These are phyloP conservation scores for Camponotus floridanus DNA, from an alignment of 1,140 invertebrate genomes.

Conservation along the genomic window DNA sequence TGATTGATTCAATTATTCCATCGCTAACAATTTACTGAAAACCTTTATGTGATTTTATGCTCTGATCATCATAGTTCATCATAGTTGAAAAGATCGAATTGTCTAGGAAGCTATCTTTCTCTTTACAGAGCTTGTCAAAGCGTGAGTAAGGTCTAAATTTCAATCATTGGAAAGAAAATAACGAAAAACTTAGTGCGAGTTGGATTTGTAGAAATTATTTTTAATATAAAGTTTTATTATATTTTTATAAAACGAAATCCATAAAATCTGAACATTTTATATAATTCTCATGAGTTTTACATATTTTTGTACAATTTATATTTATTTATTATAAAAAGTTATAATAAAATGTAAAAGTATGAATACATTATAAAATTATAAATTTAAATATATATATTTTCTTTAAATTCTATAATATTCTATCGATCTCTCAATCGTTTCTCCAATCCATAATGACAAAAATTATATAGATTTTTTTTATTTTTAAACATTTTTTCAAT, in stretches of 20 bases:
- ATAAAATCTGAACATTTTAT: not conserved
- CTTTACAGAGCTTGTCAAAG: not conserved
- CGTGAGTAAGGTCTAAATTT: not conserved
- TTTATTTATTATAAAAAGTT: not conserved
- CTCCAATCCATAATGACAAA: not conserved
- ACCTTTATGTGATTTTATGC: constrained; percentile 23
- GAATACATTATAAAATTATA: constrained; percentile 1
- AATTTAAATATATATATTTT: not conserved
- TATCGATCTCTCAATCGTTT: too few relatives aligned
- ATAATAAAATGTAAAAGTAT: not conserved
- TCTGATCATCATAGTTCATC: not conserved
- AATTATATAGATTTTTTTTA: not conserved
- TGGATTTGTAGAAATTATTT: not conserved
- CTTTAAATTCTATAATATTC: too few relatives aligned
- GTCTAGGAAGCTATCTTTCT: not conserved
- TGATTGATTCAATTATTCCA: constrained; percentile 61
- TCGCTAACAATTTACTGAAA: constrained; percentile 16
- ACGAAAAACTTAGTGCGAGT: not conserved
- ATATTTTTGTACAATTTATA: not conserved
- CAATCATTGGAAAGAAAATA: not conserved
- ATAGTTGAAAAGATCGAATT: constrained; percentile 12
- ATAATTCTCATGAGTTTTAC: not conserved
- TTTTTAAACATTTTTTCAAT: not conserved
- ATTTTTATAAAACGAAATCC: not conserved
- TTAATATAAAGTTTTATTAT: not conserved